Conservation (phyloP, 2,888 invertebrate genomes). For the Minunthozetes semirufus region DNA sequence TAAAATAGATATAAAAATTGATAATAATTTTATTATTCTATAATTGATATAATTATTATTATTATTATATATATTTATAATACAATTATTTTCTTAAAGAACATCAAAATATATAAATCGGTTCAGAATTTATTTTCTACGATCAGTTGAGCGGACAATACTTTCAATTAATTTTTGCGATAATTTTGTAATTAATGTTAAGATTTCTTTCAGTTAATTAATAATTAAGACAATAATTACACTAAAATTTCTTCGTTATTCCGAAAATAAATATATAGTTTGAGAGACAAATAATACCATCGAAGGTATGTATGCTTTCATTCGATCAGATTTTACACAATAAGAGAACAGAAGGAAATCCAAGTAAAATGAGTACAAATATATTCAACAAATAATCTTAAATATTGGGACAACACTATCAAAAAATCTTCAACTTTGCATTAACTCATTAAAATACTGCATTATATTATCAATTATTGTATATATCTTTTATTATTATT, state of each 20-base stretch:
- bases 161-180: not conserved
- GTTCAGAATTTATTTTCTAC: not conserved
- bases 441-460: not conserved
- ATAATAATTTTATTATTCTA: conserved; percentile 4
- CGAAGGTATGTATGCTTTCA: not conserved
- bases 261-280: conserved; percentile 1
- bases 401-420: conserved; percentile 15
- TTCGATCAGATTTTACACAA: not conserved
- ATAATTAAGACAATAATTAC: not conserved
- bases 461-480: conserved; percentile 12
- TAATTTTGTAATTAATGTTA: not conserved
- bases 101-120: conserved; percentile 18
- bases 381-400: conserved; percentile 15
- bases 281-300: not conserved
- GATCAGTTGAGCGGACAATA: conserved; percentile 7
- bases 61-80: conserved; percentile 8
- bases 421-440: conserved; percentile 15
- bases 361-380: conserved; percentile 17
- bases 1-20: not conserved
- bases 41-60: too few species aligned
- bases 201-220: not conserved
- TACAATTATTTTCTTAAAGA: conserved; percentile 9
- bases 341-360: not conserved
- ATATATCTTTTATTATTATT: not conserved
- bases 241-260: not conserved